phyloP scores from a whole-genome alignment of 1,140 invertebrate species.

The Wiebesia pumilae region DNA sequence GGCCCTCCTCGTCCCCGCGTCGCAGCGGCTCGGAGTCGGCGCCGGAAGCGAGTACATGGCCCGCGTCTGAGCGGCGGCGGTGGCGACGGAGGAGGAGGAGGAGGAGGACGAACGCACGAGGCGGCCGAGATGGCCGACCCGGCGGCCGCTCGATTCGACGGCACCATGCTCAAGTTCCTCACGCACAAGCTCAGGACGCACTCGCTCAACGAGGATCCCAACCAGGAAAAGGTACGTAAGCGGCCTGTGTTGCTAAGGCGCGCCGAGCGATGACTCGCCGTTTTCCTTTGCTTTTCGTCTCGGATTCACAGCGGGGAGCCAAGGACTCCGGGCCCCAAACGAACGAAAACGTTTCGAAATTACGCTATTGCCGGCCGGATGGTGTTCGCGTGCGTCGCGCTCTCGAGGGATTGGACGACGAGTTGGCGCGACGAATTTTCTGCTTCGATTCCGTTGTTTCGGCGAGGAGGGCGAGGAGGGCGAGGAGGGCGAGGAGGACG shows the following conservation, averaged over 20 bases:
- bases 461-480: too few relatives aligned
- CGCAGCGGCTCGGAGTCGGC: background rate
- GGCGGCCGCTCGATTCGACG: constrained; percentile 32
- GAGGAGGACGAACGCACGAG: background rate
- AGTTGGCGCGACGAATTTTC: too few relatives aligned
- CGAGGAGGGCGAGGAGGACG: too few relatives aligned
- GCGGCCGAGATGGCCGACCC: constrained; percentile 25
- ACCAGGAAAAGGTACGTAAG: constrained; percentile 77
- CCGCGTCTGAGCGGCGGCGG: background rate
- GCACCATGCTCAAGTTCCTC: constrained; percentile 86
- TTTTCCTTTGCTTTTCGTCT: background rate
- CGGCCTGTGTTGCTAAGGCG: background rate
- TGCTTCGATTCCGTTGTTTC: too few relatives aligned
- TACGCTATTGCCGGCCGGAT: background rate
- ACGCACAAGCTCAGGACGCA: constrained; percentile 87
- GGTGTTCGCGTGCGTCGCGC: background rate
- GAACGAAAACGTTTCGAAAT: background rate
- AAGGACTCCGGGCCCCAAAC: background rate
- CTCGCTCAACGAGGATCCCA: constrained; percentile 85
- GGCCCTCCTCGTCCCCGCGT: too few relatives aligned
- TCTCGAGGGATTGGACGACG: too few relatives aligned
- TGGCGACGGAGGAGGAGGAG: background rate
- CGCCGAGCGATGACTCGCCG: background rate
- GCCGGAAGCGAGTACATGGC: background rate
- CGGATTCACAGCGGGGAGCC: background rate